Conservation (phyloP, 2,113 vertebrate species). For the Mugil cephalus region DNA sequence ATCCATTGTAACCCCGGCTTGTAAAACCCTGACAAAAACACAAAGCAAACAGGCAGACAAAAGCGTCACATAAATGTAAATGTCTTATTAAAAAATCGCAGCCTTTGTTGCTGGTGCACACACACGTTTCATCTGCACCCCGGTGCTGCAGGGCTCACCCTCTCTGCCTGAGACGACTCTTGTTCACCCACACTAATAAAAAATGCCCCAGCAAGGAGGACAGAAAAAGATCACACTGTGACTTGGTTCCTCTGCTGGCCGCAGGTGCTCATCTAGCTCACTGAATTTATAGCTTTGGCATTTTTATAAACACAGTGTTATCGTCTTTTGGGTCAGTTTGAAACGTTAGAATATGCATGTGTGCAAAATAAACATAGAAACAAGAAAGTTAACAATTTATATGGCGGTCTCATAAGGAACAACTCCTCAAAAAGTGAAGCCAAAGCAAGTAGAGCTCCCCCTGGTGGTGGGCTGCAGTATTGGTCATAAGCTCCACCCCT, state of each 20-base stretch:
- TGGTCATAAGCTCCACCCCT: too few species aligned
- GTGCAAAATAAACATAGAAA: background rate
- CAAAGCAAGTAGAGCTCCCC: too few species aligned
- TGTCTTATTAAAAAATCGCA: slow-evolving; percentile 58
- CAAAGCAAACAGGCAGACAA: slow-evolving; percentile 30
- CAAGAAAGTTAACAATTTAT: background rate
- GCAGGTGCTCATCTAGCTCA: slow-evolving; percentile 63
- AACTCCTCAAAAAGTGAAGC: too few species aligned
- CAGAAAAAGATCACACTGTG: slow-evolving; percentile 59
- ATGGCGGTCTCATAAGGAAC: background rate
- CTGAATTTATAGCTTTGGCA: slow-evolving; percentile 26
- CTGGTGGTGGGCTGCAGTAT: too few species aligned
- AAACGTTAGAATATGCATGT: slow-evolving; percentile 7
- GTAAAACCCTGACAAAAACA: slow-evolving; percentile 16
- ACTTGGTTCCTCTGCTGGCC: slow-evolving; percentile 43
- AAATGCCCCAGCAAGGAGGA: slow-evolving; percentile 71
- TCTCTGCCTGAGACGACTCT: slow-evolving; percentile 44
- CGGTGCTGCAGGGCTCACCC: slow-evolving; percentile 52
- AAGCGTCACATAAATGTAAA: slow-evolving; percentile 47
- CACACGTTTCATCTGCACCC: slow-evolving; percentile 41
- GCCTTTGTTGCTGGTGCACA: slow-evolving; percentile 7
- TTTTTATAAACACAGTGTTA: slow-evolving; percentile 18
- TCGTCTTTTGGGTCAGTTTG: background rate
- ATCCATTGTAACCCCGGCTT: slow-evolving; percentile 11
- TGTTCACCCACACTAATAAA: slow-evolving; percentile 63